Base-by-base conservation (phyloP, 2,888 invertebrate genomes). In the Rapana venosa region DNA sequence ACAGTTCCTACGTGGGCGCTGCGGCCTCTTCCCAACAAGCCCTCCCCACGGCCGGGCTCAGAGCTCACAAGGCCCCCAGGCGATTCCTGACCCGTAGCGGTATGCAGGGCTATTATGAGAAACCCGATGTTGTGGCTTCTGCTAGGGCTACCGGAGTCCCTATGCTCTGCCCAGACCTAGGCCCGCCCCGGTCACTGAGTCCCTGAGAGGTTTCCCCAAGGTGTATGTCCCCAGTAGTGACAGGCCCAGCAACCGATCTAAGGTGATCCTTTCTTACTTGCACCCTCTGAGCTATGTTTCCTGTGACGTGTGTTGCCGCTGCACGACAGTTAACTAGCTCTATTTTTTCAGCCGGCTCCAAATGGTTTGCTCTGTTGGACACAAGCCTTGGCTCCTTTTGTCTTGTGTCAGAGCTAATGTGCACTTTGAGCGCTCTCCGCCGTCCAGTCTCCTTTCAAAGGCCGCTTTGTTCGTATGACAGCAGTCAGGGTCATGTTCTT, bases 211-310 rank as follows among this genome's bases (percentile, higher is more conserved):
- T 30, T 91, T 90, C 70, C 90, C 92, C 47, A 70, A 89, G 90
- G 91, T 92, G 36, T 90, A 89, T 87, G 87, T 92, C 79, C 92
- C 90, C 22, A 61, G 88, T 90, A 90, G 90, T 58, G 56, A 47
- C 22, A 90, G 87, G 88, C 90, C 90, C 84, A 90, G 90, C 90
- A 91, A 90, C 87, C 85, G 90, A 47, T 84, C 91, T 11, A 92
- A 92, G 92, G 92, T 92, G 92, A 92, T 88, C 90, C 11, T 87
- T 84, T 83, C 22, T 32, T 61, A 61, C 74, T 87, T 87, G 77
- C 77, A 83, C 87, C 83, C 8, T 81, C 32, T 47, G 83, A 81
- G 83, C 88, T 84, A 74, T 77, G 77, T 81, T 79, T 36, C 81
- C 81, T 36, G 26, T 83, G 36, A 83, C 47, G 88, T 88, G 88